phyloP scores from a whole-genome alignment of 2,888 invertebrate species.

The Ephialtes manifestator region DNA sequence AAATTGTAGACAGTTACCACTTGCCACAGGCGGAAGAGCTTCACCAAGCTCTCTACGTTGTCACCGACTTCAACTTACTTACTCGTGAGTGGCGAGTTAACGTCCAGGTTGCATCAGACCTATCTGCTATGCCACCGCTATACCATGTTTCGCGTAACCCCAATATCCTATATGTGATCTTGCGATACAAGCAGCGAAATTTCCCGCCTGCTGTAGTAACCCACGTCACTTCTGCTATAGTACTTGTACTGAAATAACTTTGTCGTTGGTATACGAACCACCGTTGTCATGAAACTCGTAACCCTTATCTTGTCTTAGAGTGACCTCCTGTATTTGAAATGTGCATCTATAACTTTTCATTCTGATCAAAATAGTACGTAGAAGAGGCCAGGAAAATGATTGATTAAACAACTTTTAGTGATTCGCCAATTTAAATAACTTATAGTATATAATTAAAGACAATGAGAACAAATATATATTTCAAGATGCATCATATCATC shows the following conservation, averaged over 20 bases:
- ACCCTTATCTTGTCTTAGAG: background rate
- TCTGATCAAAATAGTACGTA: too few species aligned
- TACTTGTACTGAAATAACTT: background rate
- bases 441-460: too few species aligned
- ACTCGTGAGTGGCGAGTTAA: constrained; percentile 46
- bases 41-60: constrained; percentile 15
- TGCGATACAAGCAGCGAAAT: background rate
- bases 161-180: background rate
- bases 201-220: background rate
- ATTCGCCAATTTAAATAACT: too few species aligned
- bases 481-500: too few species aligned
- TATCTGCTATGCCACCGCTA: background rate
- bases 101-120: constrained; percentile 45
- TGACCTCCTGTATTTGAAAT: background rate
- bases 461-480: too few species aligned
- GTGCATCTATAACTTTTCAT: background rate
- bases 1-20: constrained; percentile 46
- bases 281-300: background rate
- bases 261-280: background rate
- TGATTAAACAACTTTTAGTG: too few species aligned
- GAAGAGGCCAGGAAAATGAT: too few species aligned
- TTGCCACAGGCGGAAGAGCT: constrained; percentile 17
- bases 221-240: background rate
- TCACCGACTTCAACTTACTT: constrained; percentile 49
- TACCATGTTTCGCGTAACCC: background rate